These are phyloP conservation scores for Lathamus discolor DNA, from an alignment of 2,113 vertebrate genomes.

Conservation along the genomic window DNA sequence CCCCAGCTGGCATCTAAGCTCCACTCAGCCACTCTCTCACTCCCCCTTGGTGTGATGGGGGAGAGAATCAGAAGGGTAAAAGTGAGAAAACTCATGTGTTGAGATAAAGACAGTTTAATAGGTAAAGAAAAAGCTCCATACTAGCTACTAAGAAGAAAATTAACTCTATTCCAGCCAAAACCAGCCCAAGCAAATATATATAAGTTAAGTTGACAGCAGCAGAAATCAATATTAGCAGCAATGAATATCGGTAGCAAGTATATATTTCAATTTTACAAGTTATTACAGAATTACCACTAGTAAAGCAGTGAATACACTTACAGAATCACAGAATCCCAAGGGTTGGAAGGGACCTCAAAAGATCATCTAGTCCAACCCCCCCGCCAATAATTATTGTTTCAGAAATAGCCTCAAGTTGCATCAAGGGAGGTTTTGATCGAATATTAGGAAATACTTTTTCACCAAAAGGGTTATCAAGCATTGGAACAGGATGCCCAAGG, in stretches of 20 bases:
- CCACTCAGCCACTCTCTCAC: neutral
- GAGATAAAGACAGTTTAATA: neutral
- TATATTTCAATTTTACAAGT: neutral
- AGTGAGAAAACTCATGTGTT: neutral
- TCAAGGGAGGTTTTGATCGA: too few relatives aligned
- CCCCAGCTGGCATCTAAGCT: neutral
- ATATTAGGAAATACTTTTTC: too few relatives aligned
- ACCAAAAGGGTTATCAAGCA: too few relatives aligned
- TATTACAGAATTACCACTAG: neutral
- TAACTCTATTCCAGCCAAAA: neutral
- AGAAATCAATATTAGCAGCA: neutral
- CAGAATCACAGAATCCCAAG: too few relatives aligned
- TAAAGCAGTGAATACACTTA: neutral
- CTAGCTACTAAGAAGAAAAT: neutral
- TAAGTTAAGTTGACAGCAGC: neutral
- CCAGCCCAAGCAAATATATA: neutral
- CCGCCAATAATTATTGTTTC: neutral
- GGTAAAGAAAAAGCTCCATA: neutral
- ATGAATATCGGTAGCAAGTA: neutral
- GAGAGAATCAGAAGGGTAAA: neutral
- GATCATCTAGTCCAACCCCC: too few relatives aligned
- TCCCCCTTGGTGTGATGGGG: neutral
- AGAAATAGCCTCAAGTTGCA: neutral
- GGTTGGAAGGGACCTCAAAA: too few relatives aligned
- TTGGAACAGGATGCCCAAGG: too few relatives aligned